Percentiles rank a stretch among this genome's conserved stretches.
phyloP scores from a whole-genome alignment of 2,113 vertebrate species.

The Falcunculus frontatus region DNA sequence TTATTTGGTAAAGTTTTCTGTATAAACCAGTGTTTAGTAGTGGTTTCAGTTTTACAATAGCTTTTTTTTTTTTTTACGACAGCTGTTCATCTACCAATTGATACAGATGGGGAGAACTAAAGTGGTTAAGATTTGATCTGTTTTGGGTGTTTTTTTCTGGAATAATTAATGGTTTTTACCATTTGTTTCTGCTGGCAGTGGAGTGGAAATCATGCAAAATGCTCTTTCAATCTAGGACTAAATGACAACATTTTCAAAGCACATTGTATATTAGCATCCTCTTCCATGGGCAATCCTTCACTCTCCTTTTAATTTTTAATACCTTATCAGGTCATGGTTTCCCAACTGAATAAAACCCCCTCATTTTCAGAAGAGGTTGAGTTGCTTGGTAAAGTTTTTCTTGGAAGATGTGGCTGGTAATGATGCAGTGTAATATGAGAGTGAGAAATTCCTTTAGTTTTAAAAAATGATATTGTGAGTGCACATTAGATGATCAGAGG shows the following conservation, averaged over 20 bases:
- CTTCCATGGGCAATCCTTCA: not conserved
- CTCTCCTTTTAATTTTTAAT: not conserved
- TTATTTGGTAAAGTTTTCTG: not conserved
- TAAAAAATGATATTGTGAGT: not conserved
- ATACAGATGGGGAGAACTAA: not conserved
- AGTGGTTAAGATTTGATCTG: not conserved
- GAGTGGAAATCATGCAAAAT: not conserved
- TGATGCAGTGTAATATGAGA: slow-evolving; percentile 21
- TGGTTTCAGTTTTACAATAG: not conserved
- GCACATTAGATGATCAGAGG: not conserved
- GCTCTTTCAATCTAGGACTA: not conserved
- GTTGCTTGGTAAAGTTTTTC: not conserved
- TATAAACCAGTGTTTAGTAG: not conserved
- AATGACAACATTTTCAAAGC: not conserved
- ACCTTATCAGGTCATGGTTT: not conserved
- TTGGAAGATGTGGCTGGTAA: not conserved
- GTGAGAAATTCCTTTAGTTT: not conserved
- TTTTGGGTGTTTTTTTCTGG: not conserved
- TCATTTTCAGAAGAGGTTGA: not conserved
- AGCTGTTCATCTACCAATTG: not conserved
- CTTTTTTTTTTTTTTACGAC: not conserved
- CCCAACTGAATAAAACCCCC: not conserved
- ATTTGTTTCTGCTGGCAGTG: not conserved
- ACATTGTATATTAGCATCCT: not conserved
- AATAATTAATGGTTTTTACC: not conserved